phyloP scores from a whole-genome alignment of 1,140 invertebrate genomes.

The Micrasema minimum region DNA sequence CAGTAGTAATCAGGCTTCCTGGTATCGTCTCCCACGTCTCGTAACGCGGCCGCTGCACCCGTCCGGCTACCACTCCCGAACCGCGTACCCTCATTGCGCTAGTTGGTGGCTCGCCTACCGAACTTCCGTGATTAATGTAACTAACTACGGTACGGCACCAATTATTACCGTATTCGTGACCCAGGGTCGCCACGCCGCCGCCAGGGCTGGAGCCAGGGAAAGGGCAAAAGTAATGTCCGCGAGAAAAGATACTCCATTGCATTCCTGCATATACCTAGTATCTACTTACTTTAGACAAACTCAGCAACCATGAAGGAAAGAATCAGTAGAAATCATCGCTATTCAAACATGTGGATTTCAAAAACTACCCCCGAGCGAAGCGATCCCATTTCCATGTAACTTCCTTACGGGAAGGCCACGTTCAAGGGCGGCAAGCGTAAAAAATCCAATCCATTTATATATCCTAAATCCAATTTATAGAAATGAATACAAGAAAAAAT shows the following conservation, averaged over 20 bases:
- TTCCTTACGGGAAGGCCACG: too few relatives aligned
- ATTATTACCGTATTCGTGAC: constrained; percentile 8
- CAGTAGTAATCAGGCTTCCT: background rate
- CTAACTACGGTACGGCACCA: constrained; percentile 17
- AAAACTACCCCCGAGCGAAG: background rate
- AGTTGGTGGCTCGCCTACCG: constrained; percentile 12
- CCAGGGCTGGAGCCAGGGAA: background rate
- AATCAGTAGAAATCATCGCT: background rate
- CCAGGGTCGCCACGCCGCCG: background rate
- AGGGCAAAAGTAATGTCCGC: background rate
- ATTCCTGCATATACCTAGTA: background rate
- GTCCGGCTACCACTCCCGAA: constrained; percentile 5
- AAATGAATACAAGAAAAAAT: too few relatives aligned
- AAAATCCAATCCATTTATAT: too few relatives aligned
- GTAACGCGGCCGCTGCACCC: constrained; percentile 4
- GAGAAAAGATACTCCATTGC: background rate
- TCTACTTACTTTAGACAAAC: background rate
- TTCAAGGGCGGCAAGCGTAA: too few relatives aligned
- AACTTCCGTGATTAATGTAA: constrained; percentile 31
- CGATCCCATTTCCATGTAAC: background rate
- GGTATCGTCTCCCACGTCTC: constrained; percentile 8
- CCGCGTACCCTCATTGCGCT: background rate
- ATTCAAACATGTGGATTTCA: background rate
- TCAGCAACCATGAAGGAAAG: background rate
- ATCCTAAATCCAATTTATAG: too few relatives aligned